phyloP scores from a whole-genome alignment of 2,888 invertebrate genomes.

The Epsilonema sp. region DNA sequence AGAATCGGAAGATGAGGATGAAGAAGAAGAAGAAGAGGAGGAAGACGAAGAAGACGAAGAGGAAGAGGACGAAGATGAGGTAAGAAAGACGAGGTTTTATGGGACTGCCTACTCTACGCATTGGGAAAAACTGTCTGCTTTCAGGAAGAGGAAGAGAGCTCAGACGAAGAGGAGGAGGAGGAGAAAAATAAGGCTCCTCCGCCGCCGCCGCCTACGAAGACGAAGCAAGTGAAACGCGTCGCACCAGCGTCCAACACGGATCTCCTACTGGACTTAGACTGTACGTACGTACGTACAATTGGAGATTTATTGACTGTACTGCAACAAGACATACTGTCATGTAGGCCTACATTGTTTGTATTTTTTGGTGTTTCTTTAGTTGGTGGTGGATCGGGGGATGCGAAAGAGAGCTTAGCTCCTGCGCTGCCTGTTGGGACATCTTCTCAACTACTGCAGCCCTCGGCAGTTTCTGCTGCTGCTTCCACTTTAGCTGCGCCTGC shows the following conservation, averaged over 20 bases:
- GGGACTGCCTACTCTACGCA: no score
- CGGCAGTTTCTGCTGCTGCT: background rate
- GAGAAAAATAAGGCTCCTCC: no score
- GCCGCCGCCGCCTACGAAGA: background rate
- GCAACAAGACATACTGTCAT: background rate
- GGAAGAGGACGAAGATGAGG: constrained; percentile 1
- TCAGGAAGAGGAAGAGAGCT: no score
- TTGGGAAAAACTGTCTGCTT: no score
- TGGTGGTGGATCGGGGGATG: no score
- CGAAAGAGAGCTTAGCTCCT: no score
- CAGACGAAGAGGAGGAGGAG: no score
- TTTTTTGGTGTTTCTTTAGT: background rate
- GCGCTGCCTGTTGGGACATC: no score
- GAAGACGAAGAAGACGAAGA: constrained; percentile 1
- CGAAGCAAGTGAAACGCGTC: background rate
- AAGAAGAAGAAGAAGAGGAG: constrained; percentile 9
- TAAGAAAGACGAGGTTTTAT: constrained; percentile 1
- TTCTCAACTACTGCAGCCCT: no score
- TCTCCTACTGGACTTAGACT: background rate
- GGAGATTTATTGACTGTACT: no score
- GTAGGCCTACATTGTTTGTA: background rate
- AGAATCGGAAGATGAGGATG: constrained; percentile 38
- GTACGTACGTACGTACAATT: no score
- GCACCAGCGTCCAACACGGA: background rate
- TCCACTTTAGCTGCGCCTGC: background rate